Evolutionary conservation across 2,797 vertebrate species (phyloP).

Genomic region (Nyctalus aviator): DNA sequence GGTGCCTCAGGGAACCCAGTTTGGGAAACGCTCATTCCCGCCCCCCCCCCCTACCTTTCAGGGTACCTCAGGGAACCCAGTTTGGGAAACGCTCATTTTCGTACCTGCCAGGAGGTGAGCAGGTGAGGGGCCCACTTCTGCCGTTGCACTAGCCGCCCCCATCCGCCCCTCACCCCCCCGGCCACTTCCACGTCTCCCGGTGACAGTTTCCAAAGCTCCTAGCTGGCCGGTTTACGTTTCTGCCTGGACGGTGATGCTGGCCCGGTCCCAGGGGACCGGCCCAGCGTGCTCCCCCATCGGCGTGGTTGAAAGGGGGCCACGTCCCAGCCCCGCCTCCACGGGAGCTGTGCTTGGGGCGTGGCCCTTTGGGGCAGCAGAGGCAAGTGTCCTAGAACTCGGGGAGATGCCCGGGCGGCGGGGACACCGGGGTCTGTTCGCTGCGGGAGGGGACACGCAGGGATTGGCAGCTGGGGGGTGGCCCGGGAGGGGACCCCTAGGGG

Average conservation of each 20-base stretch:
- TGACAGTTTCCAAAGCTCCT: neutral
- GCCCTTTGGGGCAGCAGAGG: rapidly evolving
- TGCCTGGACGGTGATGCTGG: rapidly evolving
- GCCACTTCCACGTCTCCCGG: neutral
- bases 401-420: neutral
- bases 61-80: no score
- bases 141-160: rapidly evolving
- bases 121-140: neutral
- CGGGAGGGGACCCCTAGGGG: neutral
- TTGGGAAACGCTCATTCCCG: neutral
- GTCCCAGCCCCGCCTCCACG: neutral
- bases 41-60: no score
- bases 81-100: neutral
- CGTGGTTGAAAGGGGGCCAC: rapidly evolving
- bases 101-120: rapidly evolving
- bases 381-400: neutral
- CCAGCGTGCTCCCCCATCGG: rapidly evolving
- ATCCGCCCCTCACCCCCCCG: neutral
- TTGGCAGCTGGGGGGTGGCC: neutral
- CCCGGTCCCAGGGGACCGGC: neutral
- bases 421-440: neutral
- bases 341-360: neutral
- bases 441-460: neutral
- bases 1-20: neutral
- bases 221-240: neutral